Base-by-base conservation (phyloP, 2,797 vertebrate species). In the Eurystomus glaucurus region DNA sequence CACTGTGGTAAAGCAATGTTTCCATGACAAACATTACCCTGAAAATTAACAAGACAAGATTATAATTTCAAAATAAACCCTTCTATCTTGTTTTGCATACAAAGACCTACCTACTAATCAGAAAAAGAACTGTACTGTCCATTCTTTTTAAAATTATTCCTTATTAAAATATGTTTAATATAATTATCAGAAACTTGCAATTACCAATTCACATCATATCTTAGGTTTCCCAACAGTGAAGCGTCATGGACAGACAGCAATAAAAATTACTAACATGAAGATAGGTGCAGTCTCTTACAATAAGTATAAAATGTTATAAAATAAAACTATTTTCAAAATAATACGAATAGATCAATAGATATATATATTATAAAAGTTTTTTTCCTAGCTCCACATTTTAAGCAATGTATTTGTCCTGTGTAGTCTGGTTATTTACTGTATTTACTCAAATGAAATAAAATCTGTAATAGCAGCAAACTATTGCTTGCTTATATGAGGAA, bases 291-390 rank as follows among this genome's bases (percentile, higher is more conserved):
- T 75, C 97, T 97, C 39, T 87, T 89, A 91, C 41, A 78, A 18
- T 69, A 98, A 93, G 51, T 98, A 98, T 97, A 99, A 98, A 96
- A 92, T 97, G 51, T 31, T 98, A 92, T 98, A 87, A 98, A 97
- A 97, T 96, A 82, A 95, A 85, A 93, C 9, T 71, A 61, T 82
- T 85, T 92, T 95, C 88, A 86, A 97, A 97, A 88, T 92, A 96
- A 82, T 86, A 97, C 79, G 8, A 94, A 68, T 58, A 92, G 82
- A 65, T 90, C 57, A 81, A 77, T 55, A 87, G 14, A 74, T 37
- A 75, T 68, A 57, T 66, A 43, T 75, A 35, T 35, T 95, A 98
- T 79, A 95, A 94, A 97, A 94, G 11, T 43, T 39, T 75, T 83
- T 78, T 65, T 90, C 88, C 54, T 89, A 97, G 95, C 37, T 41